A percentile compares a stretch with the other conserved stretches of the same genome.
Evolutionary conservation across 2,113 vertebrate genomes (phyloP).

Genomic region (Geothlypis trichas): DNA sequence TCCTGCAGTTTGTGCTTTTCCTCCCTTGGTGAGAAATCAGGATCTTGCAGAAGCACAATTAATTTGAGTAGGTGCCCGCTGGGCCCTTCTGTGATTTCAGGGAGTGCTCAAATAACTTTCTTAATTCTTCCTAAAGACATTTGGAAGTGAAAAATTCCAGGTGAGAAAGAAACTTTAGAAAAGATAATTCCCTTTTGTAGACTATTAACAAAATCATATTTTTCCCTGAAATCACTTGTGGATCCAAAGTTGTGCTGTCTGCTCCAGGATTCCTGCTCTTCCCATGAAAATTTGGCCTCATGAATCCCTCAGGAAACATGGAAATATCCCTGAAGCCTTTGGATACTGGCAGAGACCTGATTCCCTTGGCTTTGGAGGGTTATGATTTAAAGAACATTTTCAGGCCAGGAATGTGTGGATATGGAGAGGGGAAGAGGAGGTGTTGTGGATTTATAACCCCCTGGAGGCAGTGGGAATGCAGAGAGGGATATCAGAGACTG

Average conservation of each 20-base stretch:
- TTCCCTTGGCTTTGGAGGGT: background rate
- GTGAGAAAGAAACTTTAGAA: background rate
- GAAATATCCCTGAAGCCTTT: background rate
- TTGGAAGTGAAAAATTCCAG: background rate
- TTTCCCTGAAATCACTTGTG: background rate
- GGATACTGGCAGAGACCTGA: background rate
- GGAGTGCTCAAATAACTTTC: background rate
- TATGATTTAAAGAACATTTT: fast-evolving
- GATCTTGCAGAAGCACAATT: background rate
- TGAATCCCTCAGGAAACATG: background rate
- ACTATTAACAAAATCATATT: fast-evolving
- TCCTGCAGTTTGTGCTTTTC: background rate
- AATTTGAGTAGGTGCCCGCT: background rate
- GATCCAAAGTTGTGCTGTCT: background rate
- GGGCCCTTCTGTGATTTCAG: constrained; percentile 5
- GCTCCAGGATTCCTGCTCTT: background rate
- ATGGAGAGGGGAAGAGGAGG: background rate
- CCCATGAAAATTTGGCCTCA: background rate
- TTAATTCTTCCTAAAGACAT: background rate
- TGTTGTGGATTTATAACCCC: background rate
- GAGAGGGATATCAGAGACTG: background rate
- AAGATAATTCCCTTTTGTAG: background rate
- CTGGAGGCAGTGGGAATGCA: background rate
- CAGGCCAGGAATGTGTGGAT: fast-evolving
- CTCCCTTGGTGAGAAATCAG: background rate